A percentile compares a stretch with the other conserved stretches of the same genome.
Conservation (phyloP, 1,140 invertebrate species). For the Meloidogyne hapla region DNA sequence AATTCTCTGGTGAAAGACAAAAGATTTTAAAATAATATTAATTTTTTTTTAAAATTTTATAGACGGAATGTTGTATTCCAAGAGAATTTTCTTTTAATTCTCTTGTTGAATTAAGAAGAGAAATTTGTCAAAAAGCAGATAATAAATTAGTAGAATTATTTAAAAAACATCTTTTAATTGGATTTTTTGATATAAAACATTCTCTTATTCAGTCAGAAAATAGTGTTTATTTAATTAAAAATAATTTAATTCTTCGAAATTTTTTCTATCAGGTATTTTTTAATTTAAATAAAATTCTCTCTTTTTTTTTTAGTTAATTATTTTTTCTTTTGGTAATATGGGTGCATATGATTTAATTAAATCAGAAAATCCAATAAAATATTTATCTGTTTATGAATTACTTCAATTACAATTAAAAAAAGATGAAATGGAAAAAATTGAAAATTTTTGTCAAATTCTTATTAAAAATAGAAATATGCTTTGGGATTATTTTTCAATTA, state of each 20-base stretch:
- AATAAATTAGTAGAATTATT: conserved; percentile 29
- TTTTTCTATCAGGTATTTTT: conserved; percentile 40
- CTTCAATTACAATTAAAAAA: conserved; percentile 9
- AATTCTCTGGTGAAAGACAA: not conserved
- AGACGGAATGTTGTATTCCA: not conserved
- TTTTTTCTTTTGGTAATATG: conserved; percentile 41
- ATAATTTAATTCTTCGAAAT: conserved; percentile 12
- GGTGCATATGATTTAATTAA: conserved; percentile 27
- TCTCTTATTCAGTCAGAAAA: conserved; percentile 28
- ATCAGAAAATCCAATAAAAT: not conserved
- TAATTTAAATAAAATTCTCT: conserved; percentile 9
- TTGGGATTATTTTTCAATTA: conserved; percentile 40
- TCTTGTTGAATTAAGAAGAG: conserved; percentile 23
- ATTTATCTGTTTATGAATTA: conserved; percentile 27
- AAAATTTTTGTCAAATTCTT: conserved; percentile 2
- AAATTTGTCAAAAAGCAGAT: conserved; percentile 34
- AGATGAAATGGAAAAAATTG: conserved; percentile 1
- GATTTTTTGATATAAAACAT: conserved; percentile 26
- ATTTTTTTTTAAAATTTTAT: conserved; percentile 18
- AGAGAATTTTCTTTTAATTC: conserved; percentile 35
- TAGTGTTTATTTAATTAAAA: conserved; percentile 27
- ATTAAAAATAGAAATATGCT: conserved; percentile 28
- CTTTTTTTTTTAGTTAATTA: conserved; percentile 31
- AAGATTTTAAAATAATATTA: conserved; percentile 9
- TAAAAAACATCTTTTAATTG: conserved; percentile 35